Evolutionary conservation across 2,888 invertebrate genomes (phyloP).

Genomic region (Uloborus plumipes): DNA sequence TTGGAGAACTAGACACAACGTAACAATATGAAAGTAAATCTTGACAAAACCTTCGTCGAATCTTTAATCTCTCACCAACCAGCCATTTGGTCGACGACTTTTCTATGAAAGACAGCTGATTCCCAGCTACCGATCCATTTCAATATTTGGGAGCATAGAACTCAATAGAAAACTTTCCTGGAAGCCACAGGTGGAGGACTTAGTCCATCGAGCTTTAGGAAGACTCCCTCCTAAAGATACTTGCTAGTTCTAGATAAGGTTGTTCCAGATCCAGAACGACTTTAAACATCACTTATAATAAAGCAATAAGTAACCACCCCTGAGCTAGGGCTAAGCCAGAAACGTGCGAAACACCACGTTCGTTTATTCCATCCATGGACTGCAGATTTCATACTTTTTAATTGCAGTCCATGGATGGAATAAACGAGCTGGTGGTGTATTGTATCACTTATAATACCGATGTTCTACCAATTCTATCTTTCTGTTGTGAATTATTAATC

Average conservation of each 20-base stretch:
- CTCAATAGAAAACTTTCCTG: not conserved
- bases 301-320: too few species aligned
- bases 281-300: not conserved
- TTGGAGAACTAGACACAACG: not conserved
- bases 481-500: too few species aligned
- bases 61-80: not conserved
- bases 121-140: not conserved
- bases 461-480: not conserved
- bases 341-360: too few species aligned
- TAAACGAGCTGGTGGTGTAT: too few species aligned
- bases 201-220: too few species aligned
- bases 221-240: too few species aligned
- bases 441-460: not conserved
- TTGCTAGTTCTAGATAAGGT: not conserved
- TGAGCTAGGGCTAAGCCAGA: too few species aligned
- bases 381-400: too few species aligned
- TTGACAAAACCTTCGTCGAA: constrained; percentile 1
- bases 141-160: not conserved
- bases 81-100: not conserved
- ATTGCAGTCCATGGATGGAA: too few species aligned
- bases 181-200: too few species aligned
- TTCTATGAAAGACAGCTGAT: not conserved
- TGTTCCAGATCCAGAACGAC: not conserved
- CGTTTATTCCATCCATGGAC: too few species aligned
- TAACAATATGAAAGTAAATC: not conserved